Evolutionary conservation across 2,113 vertebrate species (phyloP), one percentile per base, ranked within the genome.

Genomic region (Macquaria australasica): DNA sequence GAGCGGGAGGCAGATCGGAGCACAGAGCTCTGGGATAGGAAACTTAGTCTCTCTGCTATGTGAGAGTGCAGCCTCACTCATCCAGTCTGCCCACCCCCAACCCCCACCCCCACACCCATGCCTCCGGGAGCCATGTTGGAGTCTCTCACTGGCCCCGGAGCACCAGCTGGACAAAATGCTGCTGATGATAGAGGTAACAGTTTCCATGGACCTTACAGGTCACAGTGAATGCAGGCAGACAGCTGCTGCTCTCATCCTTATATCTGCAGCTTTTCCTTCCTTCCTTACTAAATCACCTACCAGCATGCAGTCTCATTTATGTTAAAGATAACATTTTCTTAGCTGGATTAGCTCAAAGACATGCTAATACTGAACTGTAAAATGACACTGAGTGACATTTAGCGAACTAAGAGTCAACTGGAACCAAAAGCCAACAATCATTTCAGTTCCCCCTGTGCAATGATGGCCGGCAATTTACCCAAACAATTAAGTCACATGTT

Each of bases 161-260:
- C 78, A 59, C 68, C 91, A 88, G 83, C 85, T 83, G 81, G 78
- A 78, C 82, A 83, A 74, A 87, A 77, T 81, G 73, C 63, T 81
- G 86, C 74, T 71, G 68, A 75, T 82, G 75, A 73, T 66, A n/a
- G 63, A 81, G 20, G 62, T 37, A 73, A 77, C 45, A 7, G 37
- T 73, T 50, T 67, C n/a, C 20, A 41, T 63, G 34, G 73, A 50
- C 12, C 69, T 59, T 12, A 41, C 55, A 71, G 86, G 73, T 85
- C 82, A 76, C 16, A n/a, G 68, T 2, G 41, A 58, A 21, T 6
- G n/a, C 0, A 10, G 34, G 21, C 37, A 73, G 53, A 58, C 70
- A 86, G 50, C 64, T 63, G 50, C 64, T 63, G 66, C 55, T 83
- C 69, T 74, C 45, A 50, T 53, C 4, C 56, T 59, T 7, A 16